Conservation (phyloP, 2,888 invertebrate genomes). For the Volucella bombylans region DNA sequence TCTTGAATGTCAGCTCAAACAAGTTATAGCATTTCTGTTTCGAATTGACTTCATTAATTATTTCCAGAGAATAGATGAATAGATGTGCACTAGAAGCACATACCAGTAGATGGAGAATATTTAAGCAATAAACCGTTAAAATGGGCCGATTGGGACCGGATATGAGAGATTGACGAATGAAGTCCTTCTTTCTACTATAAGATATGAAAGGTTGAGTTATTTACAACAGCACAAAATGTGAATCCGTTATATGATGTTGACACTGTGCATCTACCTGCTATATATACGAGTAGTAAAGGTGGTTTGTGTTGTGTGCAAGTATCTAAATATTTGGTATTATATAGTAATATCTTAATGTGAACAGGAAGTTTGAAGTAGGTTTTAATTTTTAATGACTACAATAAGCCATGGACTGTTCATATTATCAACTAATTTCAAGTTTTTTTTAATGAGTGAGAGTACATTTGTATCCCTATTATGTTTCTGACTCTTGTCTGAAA, state of each 20-base stretch:
- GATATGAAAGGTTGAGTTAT: not conserved
- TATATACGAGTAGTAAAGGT: no score
- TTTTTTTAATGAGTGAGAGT: conserved; percentile 10
- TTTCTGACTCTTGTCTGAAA: no score
- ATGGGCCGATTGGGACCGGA: conserved; percentile 38
- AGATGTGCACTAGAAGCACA: conserved; percentile 2
- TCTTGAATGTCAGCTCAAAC: conserved; percentile 27
- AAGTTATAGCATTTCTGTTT: conserved; percentile 33
- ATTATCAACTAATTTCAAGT: conserved; percentile 13
- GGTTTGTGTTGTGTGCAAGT: not conserved
- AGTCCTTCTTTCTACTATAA: conserved; percentile 34
- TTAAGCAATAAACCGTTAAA: conserved; percentile 53
- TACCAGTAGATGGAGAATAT: conserved; percentile 25
- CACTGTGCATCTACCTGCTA: not conserved
- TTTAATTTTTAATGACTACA: conserved; percentile 26
- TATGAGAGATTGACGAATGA: conserved; percentile 43
- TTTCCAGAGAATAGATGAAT: conserved; percentile 30
- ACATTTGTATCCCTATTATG: not conserved
- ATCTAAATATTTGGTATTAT: not conserved
- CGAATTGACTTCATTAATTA: conserved; percentile 65
- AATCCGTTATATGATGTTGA: conserved; percentile 8
- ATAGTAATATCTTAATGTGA: conserved; percentile 4
- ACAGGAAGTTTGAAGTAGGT: not conserved
- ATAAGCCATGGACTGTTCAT: not conserved
- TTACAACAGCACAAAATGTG: not conserved